Conservation (phyloP, 2,888 invertebrate species). For the Allygus modestus region DNA sequence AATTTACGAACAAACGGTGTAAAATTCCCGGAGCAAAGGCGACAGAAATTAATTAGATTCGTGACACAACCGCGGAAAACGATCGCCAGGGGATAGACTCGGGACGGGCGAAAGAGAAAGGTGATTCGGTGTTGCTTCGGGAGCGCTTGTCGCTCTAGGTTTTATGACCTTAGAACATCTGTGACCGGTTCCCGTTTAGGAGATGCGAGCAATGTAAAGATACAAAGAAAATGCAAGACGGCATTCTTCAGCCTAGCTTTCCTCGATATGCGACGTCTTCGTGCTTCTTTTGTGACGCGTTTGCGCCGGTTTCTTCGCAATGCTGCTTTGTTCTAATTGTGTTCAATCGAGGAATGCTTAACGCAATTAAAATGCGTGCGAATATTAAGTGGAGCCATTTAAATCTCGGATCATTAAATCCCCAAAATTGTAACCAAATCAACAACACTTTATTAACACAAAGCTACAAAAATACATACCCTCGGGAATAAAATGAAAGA, state of each 20-base stretch:
- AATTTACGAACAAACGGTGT: constrained; percentile 44
- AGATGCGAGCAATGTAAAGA: background rate
- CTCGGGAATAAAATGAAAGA: no score
- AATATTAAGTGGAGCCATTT: background rate
- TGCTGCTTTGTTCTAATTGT: background rate
- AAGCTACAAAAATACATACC: no score
- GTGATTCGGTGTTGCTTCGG: constrained; percentile 21
- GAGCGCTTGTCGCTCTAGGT: constrained; percentile 6
- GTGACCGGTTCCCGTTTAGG: background rate
- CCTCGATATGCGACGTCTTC: constrained; percentile 3
- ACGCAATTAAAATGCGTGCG: background rate
- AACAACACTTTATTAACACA: no score
- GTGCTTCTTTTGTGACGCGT: constrained; percentile 1
- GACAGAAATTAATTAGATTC: constrained; percentile 54
- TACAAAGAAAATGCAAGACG: constrained; percentile 29
- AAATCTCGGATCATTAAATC: no score
- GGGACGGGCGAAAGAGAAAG: constrained; percentile 40
- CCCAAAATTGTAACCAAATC: no score
- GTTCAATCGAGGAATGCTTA: background rate
- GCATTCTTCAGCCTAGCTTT: constrained; percentile 11
- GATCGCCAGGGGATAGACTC: constrained; percentile 43
- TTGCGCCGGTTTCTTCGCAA: background rate
- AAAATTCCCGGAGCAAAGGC: constrained; percentile 39
- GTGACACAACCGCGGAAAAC: constrained; percentile 49
- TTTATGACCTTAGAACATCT: constrained; percentile 20